A percentile compares a stretch with the other conserved stretches of the same genome.
Conservation (phyloP, 2,888 invertebrate genomes). For the Schizaphis graminum region DNA sequence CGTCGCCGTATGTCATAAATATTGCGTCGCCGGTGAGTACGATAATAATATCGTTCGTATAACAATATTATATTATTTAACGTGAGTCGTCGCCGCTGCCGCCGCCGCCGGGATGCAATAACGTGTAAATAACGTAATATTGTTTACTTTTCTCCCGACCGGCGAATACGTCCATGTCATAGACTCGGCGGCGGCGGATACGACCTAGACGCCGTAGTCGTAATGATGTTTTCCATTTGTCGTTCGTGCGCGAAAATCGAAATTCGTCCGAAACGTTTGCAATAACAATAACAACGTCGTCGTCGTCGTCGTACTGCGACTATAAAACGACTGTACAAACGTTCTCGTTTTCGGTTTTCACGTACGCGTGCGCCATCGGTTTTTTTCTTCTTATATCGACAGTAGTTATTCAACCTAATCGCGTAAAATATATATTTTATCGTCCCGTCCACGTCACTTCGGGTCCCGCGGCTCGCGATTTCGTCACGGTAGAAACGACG, state of each 20-base stretch:
- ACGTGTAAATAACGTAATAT: slow-evolving; percentile 9
- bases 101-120: background rate
- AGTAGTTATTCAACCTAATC: background rate
- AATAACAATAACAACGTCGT: background rate
- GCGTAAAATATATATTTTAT: background rate
- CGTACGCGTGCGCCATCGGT: background rate
- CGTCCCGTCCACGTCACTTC: background rate
- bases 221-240: background rate
- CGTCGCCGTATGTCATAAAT: slow-evolving; percentile 3
- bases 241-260: background rate
- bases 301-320: background rate
- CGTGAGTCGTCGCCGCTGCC: background rate
- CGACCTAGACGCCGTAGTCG: background rate
- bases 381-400: background rate
- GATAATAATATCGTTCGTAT: background rate
- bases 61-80: background rate
- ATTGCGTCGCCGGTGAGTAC: background rate
- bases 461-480: background rate
- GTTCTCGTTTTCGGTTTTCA: background rate
- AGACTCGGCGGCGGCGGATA: background rate
- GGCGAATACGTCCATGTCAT: background rate
- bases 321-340: too few species aligned
- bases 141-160: background rate
- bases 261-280: background rate
- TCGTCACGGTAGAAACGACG: background rate